Base-by-base conservation (phyloP, 2,888 invertebrate species). In the Napeogenes inachia region DNA sequence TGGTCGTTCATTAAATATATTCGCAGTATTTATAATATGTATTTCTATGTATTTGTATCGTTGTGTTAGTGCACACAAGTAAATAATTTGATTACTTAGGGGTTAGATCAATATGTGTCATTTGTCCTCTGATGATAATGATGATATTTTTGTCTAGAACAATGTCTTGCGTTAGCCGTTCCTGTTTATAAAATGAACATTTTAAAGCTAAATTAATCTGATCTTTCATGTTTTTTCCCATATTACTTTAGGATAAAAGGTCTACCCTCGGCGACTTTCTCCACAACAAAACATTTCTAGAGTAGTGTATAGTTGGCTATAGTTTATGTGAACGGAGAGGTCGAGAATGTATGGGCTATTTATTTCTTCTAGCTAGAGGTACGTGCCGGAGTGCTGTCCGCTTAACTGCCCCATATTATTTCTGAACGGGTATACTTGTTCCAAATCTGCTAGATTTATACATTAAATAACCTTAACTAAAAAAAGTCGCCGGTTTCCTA, bases 301-400 rank as follows among this genome's bases (percentile, higher is more conserved):
- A 8, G 13, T 8, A 13, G 47, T 21, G 21, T 21, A 21, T 21
- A 21, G 21, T 21, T 21, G 21, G 5, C 45, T 57, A 60, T 63
- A 59, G 46, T 60, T 63, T 61, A 56, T 60, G 60, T 59, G 54
- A 63, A 57, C 58, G 58, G 60, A 62, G 65, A 68, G 66, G 67
- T 74, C 73, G 70, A 82, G 77, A 81, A 84, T 76, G 72, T 79
- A 82, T 82, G 74, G 78, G 75, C 79, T 80, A 80, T 82, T 82
- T 81, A 79, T 82, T 80, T 78, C 72, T 73, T 70, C 70, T 71
- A 75, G 77, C 72, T 79, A 71, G 70, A 67, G 67, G 72, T 79
- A 83, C 81, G 82, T 81, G 81, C 76, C 71, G 60, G 72, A 71
- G 61, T 59, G 61, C 60, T 60, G 54, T 54, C 54, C 57, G 54